Evolutionary conservation across 2,888 invertebrate species (phyloP), one percentile per base, ranked within the genome.

Genomic region (Corbicula japonica): DNA sequence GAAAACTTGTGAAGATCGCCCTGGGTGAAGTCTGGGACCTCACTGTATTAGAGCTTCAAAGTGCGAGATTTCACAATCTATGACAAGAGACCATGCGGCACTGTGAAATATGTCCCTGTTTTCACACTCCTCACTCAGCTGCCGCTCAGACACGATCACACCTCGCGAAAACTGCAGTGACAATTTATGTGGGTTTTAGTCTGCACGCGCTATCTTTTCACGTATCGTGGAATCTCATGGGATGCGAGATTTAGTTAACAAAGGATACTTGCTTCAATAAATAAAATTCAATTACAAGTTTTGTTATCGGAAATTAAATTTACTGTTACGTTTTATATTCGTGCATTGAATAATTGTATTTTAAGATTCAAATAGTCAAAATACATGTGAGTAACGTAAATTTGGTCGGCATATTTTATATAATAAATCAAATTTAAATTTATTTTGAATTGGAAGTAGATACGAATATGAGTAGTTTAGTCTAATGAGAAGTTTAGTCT

Each of bases 181-280:
- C 8, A 38, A 30, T 54, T 38, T 28, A 66, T 66, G 38, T 41
- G 66, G 66, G 66, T 66, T 66, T 38, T 66, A 66, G 30, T n/a
- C 38, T 44, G 52, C 54, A 54, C 54, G 66, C 38, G 54, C 52
- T 21, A 50, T 54, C n/a, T 38, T 34, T 52, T 66, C 52, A 34
- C 66, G 34, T 66, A 23, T 52, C 54, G 52, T 35, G 52, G 41
- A 66, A 41, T 54, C 66, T 30, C 12, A 3, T 23, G 54, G 66
- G 54, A 66, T 10, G 23, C 18, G 21, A 30, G 30, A 73, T 38
- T 73, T 30, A 66, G 65, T 65, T 73, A 65, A 73, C 65, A 65
- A 66, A 73, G 65, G 50, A 65, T 73, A 61, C 46, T 65, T 35
- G 66, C 38, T 73, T 65, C 58, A 73, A 73, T 73, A 73, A 73